Percentiles rank a stretch among this genome's conserved stretches.
These are phyloP conservation scores for Troides helena DNA, from an alignment of 2,888 invertebrate species.

Conservation along the genomic window DNA sequence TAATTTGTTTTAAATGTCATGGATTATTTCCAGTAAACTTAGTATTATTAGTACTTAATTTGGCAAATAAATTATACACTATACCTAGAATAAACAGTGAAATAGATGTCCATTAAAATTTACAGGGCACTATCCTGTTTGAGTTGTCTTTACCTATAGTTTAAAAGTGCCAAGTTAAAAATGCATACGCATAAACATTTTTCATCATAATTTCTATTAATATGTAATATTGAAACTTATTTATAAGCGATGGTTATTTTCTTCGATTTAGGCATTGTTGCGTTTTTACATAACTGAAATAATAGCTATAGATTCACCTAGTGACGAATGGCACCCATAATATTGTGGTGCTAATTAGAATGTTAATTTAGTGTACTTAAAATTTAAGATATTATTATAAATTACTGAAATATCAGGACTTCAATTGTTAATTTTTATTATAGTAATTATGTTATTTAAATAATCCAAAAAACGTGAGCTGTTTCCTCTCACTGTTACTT, in stretches of 20 bases:
- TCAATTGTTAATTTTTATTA: neutral
- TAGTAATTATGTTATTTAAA: neutral
- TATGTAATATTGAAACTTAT: too few relatives aligned
- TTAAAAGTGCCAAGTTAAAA: neutral
- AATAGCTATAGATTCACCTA: too few relatives aligned
- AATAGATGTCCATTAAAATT: neutral
- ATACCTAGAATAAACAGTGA: neutral
- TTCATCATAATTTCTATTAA: too few relatives aligned
- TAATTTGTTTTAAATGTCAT: neutral
- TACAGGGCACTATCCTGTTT: neutral
- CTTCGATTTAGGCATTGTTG: too few relatives aligned
- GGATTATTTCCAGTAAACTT: neutral
- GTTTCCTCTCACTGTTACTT: neutral
- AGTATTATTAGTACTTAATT: neutral
- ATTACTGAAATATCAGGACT: too few relatives aligned
- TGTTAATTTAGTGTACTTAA: too few relatives aligned
- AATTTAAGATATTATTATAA: too few relatives aligned
- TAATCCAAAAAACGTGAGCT: neutral
- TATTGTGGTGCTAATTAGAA: too few relatives aligned
- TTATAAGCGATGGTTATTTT: too few relatives aligned
- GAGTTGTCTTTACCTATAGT: neutral
- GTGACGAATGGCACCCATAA: too few relatives aligned
- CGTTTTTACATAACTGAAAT: too few relatives aligned
- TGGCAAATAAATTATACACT: neutral
- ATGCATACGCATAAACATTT: too few relatives aligned